A percentile compares a stretch with the other conserved stretches of the same genome.
These are phyloP conservation scores for Meandrusa payeni DNA, from an alignment of 2,888 invertebrate genomes.

Conservation along the genomic window DNA sequence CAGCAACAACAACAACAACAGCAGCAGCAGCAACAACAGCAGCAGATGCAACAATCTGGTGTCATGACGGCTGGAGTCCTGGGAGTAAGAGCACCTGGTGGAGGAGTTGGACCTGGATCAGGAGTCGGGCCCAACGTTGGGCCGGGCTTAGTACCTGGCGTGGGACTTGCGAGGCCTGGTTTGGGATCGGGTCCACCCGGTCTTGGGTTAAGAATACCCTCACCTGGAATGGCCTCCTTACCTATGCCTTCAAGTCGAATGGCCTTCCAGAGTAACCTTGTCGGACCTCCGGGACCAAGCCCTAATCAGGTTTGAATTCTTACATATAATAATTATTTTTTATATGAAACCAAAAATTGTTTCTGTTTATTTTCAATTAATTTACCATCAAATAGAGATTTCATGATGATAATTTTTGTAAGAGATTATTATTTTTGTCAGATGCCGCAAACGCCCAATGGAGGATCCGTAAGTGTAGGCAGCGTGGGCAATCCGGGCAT, in stretches of 20 bases:
- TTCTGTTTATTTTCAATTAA: too few species aligned
- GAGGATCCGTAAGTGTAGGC: conserved; percentile 68
- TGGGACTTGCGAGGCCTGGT: conserved; percentile 39
- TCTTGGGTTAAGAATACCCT: conserved; percentile 83
- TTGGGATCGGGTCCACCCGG: conserved; percentile 41
- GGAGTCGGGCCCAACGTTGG: conserved; percentile 39
- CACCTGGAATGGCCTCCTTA: conserved; percentile 80
- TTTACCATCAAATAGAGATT: too few species aligned
- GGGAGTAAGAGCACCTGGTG: conserved; percentile 45
- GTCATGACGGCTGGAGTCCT: conserved; percentile 57
- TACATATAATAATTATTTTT: conserved; percentile 39
- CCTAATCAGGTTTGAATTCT: conserved; percentile 80
- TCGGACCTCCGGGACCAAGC: conserved; percentile 89
- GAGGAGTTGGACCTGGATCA: conserved; percentile 36
- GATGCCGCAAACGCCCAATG: conserved; percentile 78
- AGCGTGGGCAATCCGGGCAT: conserved; percentile 83
- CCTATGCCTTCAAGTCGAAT: conserved; percentile 63
- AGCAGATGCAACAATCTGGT: conserved; percentile 61
- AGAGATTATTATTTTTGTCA: conserved; percentile 30
- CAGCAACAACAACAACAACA: conserved; percentile 68
- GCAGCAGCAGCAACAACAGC: conserved; percentile 44
- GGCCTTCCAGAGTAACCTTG: conserved; percentile 82
- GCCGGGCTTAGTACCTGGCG: conserved; percentile 35
- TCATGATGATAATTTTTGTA: too few species aligned
- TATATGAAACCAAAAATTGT: too few species aligned